A percentile compares a stretch with the other conserved stretches of the same genome.
phyloP scores from a whole-genome alignment of 2,797 vertebrate species.

The Paedocypris micromegethes region DNA sequence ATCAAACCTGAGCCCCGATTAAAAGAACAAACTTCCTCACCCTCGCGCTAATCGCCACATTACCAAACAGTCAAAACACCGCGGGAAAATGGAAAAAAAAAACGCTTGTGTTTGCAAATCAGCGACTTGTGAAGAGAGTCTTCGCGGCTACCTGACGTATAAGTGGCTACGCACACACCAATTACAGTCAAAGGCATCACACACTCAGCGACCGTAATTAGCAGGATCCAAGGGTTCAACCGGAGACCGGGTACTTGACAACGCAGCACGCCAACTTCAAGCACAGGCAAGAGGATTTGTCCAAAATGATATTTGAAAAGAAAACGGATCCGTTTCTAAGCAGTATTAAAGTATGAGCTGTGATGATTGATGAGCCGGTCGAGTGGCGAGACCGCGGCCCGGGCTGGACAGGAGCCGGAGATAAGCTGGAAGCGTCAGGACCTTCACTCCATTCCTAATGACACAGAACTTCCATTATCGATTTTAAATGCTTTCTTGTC shows the following conservation, averaged over 20 bases:
- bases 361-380: conserved; percentile 46
- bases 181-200: conserved; percentile 57
- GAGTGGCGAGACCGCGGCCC: conserved; percentile 36
- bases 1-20: conserved; percentile 73
- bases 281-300: background rate
- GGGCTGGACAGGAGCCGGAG: conserved; percentile 28
- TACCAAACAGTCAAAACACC: conserved; percentile 50
- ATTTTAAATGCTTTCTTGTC: no score
- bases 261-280: conserved; percentile 2
- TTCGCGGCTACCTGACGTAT: conserved; percentile 56
- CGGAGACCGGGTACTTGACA: background rate
- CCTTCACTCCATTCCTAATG: conserved; percentile 10
- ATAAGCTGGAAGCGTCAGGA: conserved; percentile 45
- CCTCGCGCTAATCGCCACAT: conserved; percentile 64
- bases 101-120: conserved; percentile 57
- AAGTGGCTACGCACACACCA: conserved; percentile 61
- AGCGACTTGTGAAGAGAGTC: conserved; percentile 57
- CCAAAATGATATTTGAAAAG: conserved; percentile 6
- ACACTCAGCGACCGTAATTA: conserved; percentile 37
- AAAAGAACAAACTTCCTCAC: conserved; percentile 57
- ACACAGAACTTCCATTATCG: background rate
- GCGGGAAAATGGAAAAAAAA: conserved; percentile 39
- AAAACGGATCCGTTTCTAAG: conserved; percentile 24
- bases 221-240: conserved; percentile 16
- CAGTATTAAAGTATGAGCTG: conserved; percentile 34